Percentiles rank a stretch among this genome's conserved stretches.
phyloP scores from a whole-genome alignment of 2,797 vertebrate species.

The Heteromormyrus szaboi region DNA sequence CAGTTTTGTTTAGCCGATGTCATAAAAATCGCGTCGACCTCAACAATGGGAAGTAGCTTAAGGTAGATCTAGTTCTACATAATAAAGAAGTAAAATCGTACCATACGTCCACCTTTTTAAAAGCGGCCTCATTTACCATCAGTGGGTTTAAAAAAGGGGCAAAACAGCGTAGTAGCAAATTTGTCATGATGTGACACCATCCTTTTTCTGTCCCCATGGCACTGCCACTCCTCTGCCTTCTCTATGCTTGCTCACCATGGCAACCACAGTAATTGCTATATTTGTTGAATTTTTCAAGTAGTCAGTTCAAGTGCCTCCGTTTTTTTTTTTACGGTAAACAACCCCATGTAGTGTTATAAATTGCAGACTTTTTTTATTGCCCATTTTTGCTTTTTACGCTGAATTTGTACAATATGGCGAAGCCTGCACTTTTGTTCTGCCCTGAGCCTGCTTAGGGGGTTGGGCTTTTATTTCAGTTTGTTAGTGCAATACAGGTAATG shows the following conservation, averaged over 20 bases:
- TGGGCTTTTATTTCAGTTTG: background rate
- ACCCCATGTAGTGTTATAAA: background rate
- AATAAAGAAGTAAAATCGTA: background rate
- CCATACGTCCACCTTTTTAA: background rate
- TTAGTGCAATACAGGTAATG: background rate
- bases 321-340: background rate
- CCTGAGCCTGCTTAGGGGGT: background rate
- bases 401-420: background rate
- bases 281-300: slow-evolving; percentile 11
- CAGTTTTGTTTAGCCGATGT: background rate
- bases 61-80: background rate
- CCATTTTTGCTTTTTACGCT: background rate
- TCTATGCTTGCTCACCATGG: background rate
- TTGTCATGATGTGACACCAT: background rate
- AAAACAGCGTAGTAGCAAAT: background rate
- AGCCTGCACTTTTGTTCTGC: background rate
- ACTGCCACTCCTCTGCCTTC: background rate
- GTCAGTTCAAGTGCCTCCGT: background rate
- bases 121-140: background rate
- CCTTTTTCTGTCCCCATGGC: background rate
- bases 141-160: background rate
- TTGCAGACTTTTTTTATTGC: background rate
- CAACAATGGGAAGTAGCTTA: background rate
- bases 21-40: background rate
- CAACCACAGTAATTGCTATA: slow-evolving; percentile 6